Conservation (phyloP, 2,113 vertebrate genomes). For the Datnioides undecimradiatus region DNA sequence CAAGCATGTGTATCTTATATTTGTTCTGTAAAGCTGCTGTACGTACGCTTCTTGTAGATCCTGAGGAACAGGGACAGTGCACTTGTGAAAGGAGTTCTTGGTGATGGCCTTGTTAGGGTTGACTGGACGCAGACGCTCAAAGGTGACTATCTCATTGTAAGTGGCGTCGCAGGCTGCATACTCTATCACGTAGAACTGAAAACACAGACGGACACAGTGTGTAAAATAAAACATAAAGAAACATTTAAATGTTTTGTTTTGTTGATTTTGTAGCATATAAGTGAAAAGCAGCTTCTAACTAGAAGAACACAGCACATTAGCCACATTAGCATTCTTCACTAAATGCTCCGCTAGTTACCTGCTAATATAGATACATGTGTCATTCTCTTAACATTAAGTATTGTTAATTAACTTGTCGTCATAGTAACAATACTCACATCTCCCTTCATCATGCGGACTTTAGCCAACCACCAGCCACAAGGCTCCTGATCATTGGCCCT, state of each 20-base stretch:
- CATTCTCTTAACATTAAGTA: not conserved
- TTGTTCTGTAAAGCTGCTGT: not conserved
- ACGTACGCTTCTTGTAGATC: constrained; percentile 88
- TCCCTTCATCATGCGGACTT: constrained; percentile 94
- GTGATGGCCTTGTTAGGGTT: constrained; percentile 89
- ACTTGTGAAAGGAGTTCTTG: constrained; percentile 89
- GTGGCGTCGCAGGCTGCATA: constrained; percentile 92
- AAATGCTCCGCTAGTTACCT: not conserved
- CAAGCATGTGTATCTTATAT: not conserved
- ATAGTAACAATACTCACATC: constrained; percentile 84
- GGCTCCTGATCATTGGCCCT: constrained; percentile 92
- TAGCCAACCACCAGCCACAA: constrained; percentile 93
- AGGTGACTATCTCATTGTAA: constrained; percentile 93
- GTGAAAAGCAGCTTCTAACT: not conserved
- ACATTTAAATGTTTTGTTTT: not conserved
- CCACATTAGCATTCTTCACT: not conserved
- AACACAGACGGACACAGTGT: constrained; percentile 18
- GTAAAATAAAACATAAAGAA: not conserved
- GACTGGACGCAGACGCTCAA: constrained; percentile 90
- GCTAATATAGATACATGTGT: not conserved
- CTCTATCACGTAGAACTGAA: constrained; percentile 93
- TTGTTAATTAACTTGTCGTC: not conserved
- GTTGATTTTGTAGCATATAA: not conserved
- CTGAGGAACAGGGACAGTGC: constrained; percentile 89
- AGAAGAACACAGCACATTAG: not conserved